Evolutionary conservation across 2,797 vertebrate genomes (phyloP), one percentile per base, ranked within the genome.

Genomic region (Discoglossus pictus): DNA sequence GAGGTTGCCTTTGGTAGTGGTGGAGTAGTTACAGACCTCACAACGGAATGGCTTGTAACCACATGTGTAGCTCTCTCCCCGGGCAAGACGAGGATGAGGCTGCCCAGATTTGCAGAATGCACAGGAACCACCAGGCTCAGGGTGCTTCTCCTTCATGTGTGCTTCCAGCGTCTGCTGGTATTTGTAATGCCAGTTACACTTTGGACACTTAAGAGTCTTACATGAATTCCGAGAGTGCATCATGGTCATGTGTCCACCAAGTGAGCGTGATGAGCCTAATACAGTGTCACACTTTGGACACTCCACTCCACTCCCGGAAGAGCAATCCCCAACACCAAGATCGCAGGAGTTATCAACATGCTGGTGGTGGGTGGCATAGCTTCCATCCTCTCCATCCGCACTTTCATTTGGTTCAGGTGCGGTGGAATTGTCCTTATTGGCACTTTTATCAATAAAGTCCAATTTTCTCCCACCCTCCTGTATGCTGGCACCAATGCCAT

Each of bases 141-240:
- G 96, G 83, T 98, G 96, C 76, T 99, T 99, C 86, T 99, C 97
- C 90, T 99, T 99, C 97, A 99, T 99, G 86, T 99, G 97, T 12
- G 95, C 97, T 88, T 99, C 97, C 84, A 99, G 89, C 2, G 97
- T 98, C 91, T 99, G 97, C 92, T 99, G 97, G 91, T 99, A 99
- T 91, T 99, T 99, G 82, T 99, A 99, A 92, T 99, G 97, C 97
- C 97, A 99, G 89, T 99, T 99, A 86, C 96, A 99, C 92, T 99
- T 98, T 82, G 97, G 97, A 93, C 97, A 99, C 89, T 99, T 99
- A 73, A 99, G 93, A 12, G 96, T 99, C 90, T 99, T 99, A 81
- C 97, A 99, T 2, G 96, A 99, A 87, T 98, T 99, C 54, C 96
- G 94, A 42, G 97, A 99, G 89, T 99, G 97, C 96, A 98, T 99